Evolutionary conservation across 2,113 vertebrate species (phyloP).

Genomic region (Nothoprocta pentlandii): DNA sequence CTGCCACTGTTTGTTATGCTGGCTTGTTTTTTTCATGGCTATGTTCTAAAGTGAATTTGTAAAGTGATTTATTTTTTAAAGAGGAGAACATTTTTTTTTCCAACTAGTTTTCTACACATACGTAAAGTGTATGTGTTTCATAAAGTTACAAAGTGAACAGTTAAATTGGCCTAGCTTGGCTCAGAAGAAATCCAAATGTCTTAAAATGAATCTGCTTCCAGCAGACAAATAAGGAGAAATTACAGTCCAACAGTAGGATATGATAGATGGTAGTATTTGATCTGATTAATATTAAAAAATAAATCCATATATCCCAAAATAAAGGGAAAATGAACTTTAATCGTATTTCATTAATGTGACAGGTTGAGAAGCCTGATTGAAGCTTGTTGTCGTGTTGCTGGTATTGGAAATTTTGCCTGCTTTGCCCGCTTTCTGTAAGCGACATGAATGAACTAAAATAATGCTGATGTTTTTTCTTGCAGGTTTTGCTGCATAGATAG

Average conservation of each 20-base stretch:
- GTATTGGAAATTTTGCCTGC: not conserved
- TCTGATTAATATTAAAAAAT: not conserved
- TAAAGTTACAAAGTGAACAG: not conserved
- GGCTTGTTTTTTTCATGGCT: not conserved
- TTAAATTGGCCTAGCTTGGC: not conserved
- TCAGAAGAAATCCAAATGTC: not conserved
- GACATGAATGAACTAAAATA: not conserved
- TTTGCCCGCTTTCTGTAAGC: not conserved
- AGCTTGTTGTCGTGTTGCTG: not conserved
- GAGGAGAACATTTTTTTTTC: not conserved
- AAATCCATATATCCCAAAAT: not conserved
- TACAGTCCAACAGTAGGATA: not conserved
- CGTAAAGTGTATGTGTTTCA: not conserved
- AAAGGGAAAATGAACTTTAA: not conserved
- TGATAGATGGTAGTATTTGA: not conserved
- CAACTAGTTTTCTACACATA: not conserved
- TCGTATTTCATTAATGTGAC: not conserved
- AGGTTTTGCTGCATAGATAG: not conserved
- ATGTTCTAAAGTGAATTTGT: not conserved
- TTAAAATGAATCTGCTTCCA: not conserved
- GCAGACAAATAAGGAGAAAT: not conserved
- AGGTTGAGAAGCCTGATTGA: not conserved
- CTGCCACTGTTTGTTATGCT: not conserved
- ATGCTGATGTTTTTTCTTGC: not conserved
- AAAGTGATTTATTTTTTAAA: not conserved